Base-by-base conservation (phyloP, 2,888 invertebrate species). In the Cosmia pyralina region DNA sequence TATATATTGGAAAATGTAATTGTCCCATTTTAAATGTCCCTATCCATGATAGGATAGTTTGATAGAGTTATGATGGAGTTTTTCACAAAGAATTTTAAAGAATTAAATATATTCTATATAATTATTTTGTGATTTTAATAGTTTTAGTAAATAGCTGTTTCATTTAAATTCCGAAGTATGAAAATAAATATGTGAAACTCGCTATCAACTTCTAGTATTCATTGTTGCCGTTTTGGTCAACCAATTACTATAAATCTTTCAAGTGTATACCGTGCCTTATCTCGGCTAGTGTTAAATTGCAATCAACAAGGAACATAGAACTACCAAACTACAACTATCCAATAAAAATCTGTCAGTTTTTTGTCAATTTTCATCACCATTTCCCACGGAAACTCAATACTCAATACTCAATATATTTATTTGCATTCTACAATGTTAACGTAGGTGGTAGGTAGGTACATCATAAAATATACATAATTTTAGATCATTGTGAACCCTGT, bases 121-220 rank as follows among this genome's bases (percentile, higher is more conserved):
- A 11, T 15, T 15, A 62, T 44, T 60, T 11, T 63, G 0, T 48
- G 48, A 19, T 48, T 48, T 48, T 2, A 28, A 28, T 34, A 46
- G 44, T 66, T 17, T 68, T 22, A n/a, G 2, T 66, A 46, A 46
- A 46, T 5, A n/a, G 22, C 17, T 65, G 66, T 22, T 68, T 66
- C 3, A 69, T 69, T 70, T 46, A 13, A 52, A 52, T n/a, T 19
- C 50, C 4, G 10, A 52, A 50, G 50, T 48, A 48, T 2, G 6
- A 48, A 48, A 17, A 48, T 48, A 17, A 48, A 6, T 5, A 41
- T 41, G 41, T 41, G 41, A 41, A 41, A 41, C 41, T 41, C 41
- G 3, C 34, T 41, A 10, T 41, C 41, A 41, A 10, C 41, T 41
- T 10, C 10, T 41, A 41, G 10, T 10, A 41, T 41, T 41, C 10